These are phyloP conservation scores for Papilio aristodemus DNA, from an alignment of 1,140 invertebrate species.

Conservation along the genomic window DNA sequence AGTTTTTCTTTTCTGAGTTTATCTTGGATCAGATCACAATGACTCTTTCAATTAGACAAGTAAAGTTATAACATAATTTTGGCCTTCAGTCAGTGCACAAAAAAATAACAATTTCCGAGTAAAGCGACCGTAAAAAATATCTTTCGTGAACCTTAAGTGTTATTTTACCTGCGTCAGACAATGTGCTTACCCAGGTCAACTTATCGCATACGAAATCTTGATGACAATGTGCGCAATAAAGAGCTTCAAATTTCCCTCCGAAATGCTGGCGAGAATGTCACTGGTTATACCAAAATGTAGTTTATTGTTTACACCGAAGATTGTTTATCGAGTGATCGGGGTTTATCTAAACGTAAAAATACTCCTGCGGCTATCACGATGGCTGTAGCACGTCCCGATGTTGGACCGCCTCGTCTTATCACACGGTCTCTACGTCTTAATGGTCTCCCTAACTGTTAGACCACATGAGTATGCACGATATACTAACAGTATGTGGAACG, in stretches of 20 bases:
- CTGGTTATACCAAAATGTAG: conserved; percentile 35
- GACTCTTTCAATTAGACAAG: not conserved
- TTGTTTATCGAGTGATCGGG: not conserved
- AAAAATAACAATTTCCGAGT: conserved; percentile 47
- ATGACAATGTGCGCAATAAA: conserved; percentile 67
- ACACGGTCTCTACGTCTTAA: conserved; percentile 54
- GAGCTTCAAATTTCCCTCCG: conserved; percentile 47
- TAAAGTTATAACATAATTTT: conserved; percentile 23
- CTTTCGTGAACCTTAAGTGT: conserved; percentile 53
- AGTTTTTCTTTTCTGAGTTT: not conserved
- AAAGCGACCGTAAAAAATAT: conserved; percentile 47
- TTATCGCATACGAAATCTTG: conserved; percentile 66
- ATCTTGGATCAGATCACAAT: not conserved
- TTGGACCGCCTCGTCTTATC: conserved; percentile 47
- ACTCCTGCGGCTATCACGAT: conserved; percentile 63
- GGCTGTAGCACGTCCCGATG: conserved; percentile 62
- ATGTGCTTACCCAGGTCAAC: conserved; percentile 49
- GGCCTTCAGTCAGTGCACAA: conserved; percentile 11
- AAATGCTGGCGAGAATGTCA: conserved; percentile 35
- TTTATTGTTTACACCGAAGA: conserved; percentile 40
- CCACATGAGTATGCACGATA: conserved; percentile 58
- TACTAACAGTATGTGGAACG: conserved; percentile 42
- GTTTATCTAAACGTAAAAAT: conserved; percentile 46
- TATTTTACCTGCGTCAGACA: conserved; percentile 52
- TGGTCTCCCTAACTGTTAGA: conserved; percentile 58